These are phyloP conservation scores for Acomys russatus DNA, from an alignment of 2,797 vertebrate genomes.

Conservation along the genomic window DNA sequence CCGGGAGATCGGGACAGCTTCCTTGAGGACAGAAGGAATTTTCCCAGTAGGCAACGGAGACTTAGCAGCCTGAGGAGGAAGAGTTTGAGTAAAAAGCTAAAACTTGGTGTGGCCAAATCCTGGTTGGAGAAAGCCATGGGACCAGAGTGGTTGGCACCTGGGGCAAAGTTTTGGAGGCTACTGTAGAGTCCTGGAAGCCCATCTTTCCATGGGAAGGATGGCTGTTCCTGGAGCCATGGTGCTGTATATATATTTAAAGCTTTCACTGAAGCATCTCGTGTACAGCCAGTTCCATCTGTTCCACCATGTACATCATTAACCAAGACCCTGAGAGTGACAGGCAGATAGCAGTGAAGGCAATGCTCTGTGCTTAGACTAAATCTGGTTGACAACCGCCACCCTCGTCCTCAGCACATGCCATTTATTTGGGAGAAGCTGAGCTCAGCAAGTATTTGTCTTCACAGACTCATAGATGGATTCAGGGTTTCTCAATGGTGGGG, in stretches of 20 bases:
- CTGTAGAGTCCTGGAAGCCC: accelerated
- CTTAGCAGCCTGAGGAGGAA: not conserved
- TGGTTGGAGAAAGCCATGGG: not conserved
- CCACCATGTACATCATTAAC: not conserved
- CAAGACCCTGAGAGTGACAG: not conserved
- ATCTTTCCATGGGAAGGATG: accelerated
- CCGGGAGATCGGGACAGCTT: not conserved
- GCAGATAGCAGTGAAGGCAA: no score
- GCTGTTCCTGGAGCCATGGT: not conserved
- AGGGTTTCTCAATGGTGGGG: not conserved
- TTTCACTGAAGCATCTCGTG: not conserved
- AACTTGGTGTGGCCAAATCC: not conserved
- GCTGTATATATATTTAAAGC: not conserved
- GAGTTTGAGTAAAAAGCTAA: not conserved
- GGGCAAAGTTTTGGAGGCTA: not conserved
- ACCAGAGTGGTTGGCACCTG: not conserved
- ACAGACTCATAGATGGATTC: not conserved
- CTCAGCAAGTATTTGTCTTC: not conserved
- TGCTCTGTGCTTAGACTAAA: not conserved
- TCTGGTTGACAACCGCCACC: no score
- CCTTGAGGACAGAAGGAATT: not conserved
- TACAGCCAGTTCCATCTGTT: not conserved
- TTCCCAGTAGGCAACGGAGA: no score
- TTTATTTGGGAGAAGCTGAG: not conserved
- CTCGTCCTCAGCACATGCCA: accelerated